A percentile compares a stretch with the other conserved stretches of the same genome.
Evolutionary conservation across 92 coral and sea anemone genomes (phyloP).

Genomic region (Zoanthus solanderi): DNA sequence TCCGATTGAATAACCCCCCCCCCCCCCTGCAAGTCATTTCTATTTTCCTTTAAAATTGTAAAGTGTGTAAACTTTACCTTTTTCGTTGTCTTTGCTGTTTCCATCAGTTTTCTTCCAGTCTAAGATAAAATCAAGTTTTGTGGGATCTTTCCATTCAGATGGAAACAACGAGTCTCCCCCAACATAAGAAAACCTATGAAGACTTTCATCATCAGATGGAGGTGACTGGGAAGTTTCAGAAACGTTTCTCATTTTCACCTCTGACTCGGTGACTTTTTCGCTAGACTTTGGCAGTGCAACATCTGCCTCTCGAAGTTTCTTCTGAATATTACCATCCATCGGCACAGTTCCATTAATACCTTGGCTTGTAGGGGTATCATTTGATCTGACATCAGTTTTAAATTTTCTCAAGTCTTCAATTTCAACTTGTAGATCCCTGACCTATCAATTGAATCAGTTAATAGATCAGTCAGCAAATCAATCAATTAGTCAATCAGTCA

Average conservation of each 20-base stretch:
- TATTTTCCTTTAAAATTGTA: background rate
- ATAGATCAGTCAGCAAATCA: background rate
- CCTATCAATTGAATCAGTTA: background rate
- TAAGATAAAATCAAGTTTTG: slow-evolving; percentile 32
- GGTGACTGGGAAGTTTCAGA: slow-evolving; percentile 25
- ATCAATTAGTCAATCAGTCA: background rate
- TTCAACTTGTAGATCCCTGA: slow-evolving; percentile 29
- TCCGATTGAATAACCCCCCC: too few relatives aligned
- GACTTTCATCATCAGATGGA: background rate
- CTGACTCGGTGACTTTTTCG: slow-evolving; percentile 3
- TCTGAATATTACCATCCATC: background rate
- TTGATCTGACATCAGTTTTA: background rate
- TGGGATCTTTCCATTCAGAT: slow-evolving; percentile 50
- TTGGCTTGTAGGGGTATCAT: background rate
- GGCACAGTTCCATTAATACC: background rate
- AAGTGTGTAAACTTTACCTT: background rate
- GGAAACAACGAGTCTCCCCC: slow-evolving; percentile 42
- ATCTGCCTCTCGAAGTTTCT: background rate
- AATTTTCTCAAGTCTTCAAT: slow-evolving; percentile 15
- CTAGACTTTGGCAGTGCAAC: background rate
- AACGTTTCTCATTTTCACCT: slow-evolving; percentile 22
- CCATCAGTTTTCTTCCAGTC: slow-evolving; percentile 25
- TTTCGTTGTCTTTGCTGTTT: slow-evolving; percentile 7
- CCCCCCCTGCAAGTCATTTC: too few relatives aligned
- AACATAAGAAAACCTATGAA: slow-evolving; percentile 39